Percentiles rank a stretch among this genome's conserved stretches.
Conservation (phyloP, 2,797 vertebrate genomes). For the Amazona ochrocephala region DNA sequence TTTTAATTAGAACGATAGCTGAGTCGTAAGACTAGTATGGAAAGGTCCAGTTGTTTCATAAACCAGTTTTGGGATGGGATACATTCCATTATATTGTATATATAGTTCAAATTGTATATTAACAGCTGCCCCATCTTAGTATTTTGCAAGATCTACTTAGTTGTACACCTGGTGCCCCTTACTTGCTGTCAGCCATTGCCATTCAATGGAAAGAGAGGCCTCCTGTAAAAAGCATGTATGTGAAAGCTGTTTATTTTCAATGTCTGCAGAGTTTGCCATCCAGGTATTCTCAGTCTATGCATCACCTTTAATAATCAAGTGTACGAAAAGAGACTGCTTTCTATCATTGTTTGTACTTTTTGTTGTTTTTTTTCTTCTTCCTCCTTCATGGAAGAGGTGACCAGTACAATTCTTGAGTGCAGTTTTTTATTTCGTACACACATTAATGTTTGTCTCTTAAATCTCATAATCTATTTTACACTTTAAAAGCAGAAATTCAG, state of each 20-base stretch:
- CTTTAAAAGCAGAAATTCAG: conserved; percentile 45
- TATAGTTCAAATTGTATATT: conserved; percentile 78
- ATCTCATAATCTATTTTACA: conserved; percentile 62
- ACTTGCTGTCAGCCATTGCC: conserved; percentile 57
- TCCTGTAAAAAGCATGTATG: conserved; percentile 14
- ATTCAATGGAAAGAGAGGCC: conserved; percentile 26
- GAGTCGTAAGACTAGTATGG: conserved; percentile 46
- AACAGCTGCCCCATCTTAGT: conserved; percentile 67
- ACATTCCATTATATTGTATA: conserved; percentile 80
- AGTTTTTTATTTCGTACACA: conserved; percentile 61
- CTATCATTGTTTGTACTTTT: background rate
- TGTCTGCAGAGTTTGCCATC: conserved; percentile 34
- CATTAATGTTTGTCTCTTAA: conserved; percentile 69
- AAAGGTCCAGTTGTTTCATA: conserved; percentile 78
- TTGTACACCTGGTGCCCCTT: conserved; percentile 71
- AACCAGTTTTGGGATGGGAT: conserved; percentile 70
- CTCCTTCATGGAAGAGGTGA: conserved; percentile 67
- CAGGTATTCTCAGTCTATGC: conserved; percentile 53
- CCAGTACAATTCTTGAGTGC: conserved; percentile 71
- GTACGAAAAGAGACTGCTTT: conserved; percentile 9
- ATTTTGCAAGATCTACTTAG: conserved; percentile 73
- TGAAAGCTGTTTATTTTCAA: conserved; percentile 21
- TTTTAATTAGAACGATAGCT: conserved; percentile 56
- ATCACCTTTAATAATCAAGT: conserved; percentile 48
- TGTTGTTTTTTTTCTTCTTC: background rate